These are phyloP conservation scores for Machaerirhynchus nigripectus DNA, from an alignment of 2,113 vertebrate species.

Conservation along the genomic window DNA sequence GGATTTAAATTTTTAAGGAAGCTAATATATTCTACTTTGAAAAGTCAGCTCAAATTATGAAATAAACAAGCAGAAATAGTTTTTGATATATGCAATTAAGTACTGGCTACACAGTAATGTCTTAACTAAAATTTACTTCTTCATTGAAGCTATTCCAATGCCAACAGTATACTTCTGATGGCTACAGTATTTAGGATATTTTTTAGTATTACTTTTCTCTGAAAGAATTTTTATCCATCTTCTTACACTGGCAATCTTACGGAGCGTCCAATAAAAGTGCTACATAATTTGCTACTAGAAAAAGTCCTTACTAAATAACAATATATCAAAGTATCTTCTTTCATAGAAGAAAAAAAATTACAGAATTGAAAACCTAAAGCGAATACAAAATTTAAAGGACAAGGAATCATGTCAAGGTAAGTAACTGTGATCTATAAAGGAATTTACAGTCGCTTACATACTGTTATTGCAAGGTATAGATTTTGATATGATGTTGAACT, in stretches of 20 bases:
- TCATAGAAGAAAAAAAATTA: background rate
- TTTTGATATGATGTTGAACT: background rate
- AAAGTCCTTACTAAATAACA: background rate
- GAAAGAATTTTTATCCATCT: background rate
- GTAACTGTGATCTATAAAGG: background rate
- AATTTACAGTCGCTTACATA: background rate
- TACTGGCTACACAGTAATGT: background rate
- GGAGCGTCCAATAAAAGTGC: background rate
- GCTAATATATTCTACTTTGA: background rate
- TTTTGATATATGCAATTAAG: background rate
- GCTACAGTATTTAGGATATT: background rate
- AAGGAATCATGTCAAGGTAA: background rate
- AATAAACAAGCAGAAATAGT: background rate
- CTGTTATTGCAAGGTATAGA: background rate
- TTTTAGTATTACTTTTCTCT: background rate
- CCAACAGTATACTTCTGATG: background rate
- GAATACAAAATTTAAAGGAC: background rate
- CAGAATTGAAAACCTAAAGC: background rate
- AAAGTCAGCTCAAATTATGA: background rate
- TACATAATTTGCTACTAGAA: background rate
- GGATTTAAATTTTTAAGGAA: background rate
- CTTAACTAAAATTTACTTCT: background rate
- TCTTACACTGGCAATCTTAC: background rate
- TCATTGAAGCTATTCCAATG: background rate
- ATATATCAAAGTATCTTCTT: background rate